phyloP scores from a whole-genome alignment of 2,888 invertebrate species.

The Papilio protenor region DNA sequence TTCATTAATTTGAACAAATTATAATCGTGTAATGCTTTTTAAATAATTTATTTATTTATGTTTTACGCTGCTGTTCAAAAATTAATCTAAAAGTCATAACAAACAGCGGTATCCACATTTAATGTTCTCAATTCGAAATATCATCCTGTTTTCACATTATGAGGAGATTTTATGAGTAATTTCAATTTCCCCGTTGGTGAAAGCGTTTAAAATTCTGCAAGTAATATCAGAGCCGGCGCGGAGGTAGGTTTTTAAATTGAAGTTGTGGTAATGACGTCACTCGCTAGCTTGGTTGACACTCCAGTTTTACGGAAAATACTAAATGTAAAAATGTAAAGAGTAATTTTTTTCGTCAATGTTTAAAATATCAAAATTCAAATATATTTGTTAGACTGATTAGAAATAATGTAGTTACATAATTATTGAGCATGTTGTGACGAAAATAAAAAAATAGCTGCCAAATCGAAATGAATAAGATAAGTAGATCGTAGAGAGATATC shows the following conservation, averaged over 20 bases:
- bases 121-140: constrained; percentile 16
- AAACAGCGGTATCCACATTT: neutral
- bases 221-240: constrained; percentile 12
- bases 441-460: too few species aligned
- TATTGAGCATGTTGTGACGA: neutral
- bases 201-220: constrained; percentile 22
- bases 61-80: neutral
- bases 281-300: neutral
- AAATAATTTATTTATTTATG: too few species aligned
- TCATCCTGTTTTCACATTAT: constrained; percentile 5
- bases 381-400: too few species aligned
- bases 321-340: neutral
- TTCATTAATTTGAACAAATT: neutral
- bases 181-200: constrained; percentile 21
- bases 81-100: neutral
- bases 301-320: neutral
- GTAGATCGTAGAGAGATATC: too few species aligned
- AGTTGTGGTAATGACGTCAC: constrained; percentile 29
- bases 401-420: too few species aligned
- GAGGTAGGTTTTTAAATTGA: constrained; percentile 29
- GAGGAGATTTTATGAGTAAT: constrained; percentile 22
- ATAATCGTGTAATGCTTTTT: too few species aligned
- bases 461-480: too few species aligned
- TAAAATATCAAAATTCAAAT: neutral
- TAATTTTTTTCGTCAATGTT: neutral